Conservation (phyloP, 2,888 invertebrate genomes). For the Adelphocoris suturalis region DNA sequence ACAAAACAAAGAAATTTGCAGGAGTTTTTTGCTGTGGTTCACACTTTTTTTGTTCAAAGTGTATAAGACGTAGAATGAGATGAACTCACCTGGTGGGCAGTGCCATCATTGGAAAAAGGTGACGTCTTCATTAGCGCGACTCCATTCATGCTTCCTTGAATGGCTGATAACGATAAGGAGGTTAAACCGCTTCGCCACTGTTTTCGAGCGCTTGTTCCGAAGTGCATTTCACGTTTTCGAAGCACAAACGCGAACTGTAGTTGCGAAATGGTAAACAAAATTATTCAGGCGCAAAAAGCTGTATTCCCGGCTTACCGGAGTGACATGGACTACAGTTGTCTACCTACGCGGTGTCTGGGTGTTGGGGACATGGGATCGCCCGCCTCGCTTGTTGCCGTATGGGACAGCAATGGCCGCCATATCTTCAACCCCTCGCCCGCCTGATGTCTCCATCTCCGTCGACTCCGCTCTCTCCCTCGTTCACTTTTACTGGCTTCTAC, state of each 20-base stretch:
- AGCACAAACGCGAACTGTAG: not conserved
- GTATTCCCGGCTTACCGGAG: not conserved
- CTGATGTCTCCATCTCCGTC: not conserved
- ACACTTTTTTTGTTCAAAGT: not conserved
- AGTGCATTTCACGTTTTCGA: not conserved
- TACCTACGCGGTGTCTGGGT: constrained; percentile 18
- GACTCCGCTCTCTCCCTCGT: constrained; percentile 35
- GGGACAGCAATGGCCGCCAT: constrained; percentile 69
- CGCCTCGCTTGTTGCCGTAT: constrained; percentile 52
- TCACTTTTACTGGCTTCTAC: constrained; percentile 47
- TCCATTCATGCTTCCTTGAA: not conserved
- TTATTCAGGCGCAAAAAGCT: not conserved
- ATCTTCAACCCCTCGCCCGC: constrained; percentile 55
- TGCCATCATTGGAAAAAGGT: not conserved
- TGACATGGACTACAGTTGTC: not conserved
- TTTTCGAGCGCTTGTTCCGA: not conserved
- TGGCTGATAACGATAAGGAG: constrained; percentile 15
- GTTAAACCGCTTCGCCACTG: not conserved
- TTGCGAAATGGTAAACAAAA: not conserved
- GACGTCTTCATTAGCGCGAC: not conserved
- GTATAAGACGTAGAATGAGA: not conserved
- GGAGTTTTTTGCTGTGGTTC: not conserved
- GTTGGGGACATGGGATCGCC: constrained; percentile 25
- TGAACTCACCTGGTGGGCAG: constrained; percentile 8
- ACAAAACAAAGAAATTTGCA: not conserved